phyloP scores from a whole-genome alignment of 2,888 invertebrate genomes.

The Drosophila vallismaia region DNA sequence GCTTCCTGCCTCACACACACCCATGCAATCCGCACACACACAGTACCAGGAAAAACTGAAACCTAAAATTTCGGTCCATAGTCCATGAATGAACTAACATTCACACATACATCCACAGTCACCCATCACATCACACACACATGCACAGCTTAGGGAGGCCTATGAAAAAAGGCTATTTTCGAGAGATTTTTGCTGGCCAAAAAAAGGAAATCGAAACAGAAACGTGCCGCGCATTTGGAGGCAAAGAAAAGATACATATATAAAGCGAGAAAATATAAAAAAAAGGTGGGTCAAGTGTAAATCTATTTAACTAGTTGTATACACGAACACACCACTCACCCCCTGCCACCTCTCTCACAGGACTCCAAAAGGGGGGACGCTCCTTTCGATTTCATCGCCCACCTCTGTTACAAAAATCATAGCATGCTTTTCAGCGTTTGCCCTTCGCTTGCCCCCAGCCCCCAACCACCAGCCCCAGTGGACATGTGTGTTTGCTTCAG shows the following conservation, averaged over 20 bases:
- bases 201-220: conserved; percentile 54
- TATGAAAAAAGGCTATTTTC: conserved; percentile 71
- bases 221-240: conserved; percentile 72
- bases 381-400: conserved; percentile 11
- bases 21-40: conserved; percentile 24
- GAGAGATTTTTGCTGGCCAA: conserved; percentile 54
- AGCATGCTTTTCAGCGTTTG: conserved; percentile 67
- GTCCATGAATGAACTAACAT: conserved; percentile 81
- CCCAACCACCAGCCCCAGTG: conserved; percentile 6
- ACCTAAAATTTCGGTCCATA: conserved; percentile 48
- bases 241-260: conserved; percentile 20
- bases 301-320: conserved; percentile 71
- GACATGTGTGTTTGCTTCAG: conserved; percentile 4
- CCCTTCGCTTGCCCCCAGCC: conserved; percentile 31
- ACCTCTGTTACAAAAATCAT: conserved; percentile 36
- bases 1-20: conserved; percentile 29
- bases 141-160: conserved; percentile 64
- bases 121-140: conserved; percentile 32
- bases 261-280: conserved; percentile 52
- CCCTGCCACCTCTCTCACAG: conserved; percentile 12
- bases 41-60: conserved; percentile 50
- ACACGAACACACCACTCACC: conserved; percentile 61
- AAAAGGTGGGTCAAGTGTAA: conserved; percentile 83
- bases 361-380: neutral
- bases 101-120: conserved; percentile 36